Conservation (phyloP, 2,113 vertebrate genomes). For the Prunella himalayana region DNA sequence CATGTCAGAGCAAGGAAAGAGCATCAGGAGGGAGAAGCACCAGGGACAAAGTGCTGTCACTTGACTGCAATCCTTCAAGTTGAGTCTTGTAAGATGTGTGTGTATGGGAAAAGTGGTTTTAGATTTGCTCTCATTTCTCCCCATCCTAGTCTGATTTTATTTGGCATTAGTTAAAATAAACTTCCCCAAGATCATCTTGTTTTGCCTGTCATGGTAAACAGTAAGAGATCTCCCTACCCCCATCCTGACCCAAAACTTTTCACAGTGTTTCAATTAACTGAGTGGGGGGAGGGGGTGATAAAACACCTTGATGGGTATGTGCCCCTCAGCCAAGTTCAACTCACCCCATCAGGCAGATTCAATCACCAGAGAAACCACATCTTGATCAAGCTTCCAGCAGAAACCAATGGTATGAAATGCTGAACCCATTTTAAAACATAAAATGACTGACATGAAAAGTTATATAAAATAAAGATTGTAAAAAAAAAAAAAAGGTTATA, state of each 20-base stretch:
- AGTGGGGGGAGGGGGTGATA: background rate
- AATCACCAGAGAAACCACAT: background rate
- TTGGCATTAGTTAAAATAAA: background rate
- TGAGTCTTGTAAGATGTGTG: background rate
- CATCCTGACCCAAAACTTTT: background rate
- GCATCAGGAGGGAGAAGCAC: rapidly evolving
- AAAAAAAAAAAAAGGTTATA: background rate
- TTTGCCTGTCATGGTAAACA: background rate
- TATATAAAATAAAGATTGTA: background rate
- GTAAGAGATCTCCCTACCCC: background rate
- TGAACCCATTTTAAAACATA: background rate
- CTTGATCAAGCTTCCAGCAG: background rate
- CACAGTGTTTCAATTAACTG: background rate
- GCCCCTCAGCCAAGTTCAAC: background rate
- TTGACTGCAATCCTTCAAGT: rapidly evolving
- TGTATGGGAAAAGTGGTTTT: background rate
- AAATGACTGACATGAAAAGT: background rate
- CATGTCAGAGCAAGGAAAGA: background rate
- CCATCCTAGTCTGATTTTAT: background rate
- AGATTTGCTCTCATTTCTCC: background rate
- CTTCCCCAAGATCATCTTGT: background rate
- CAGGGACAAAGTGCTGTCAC: background rate
- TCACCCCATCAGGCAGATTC: background rate
- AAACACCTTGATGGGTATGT: background rate
- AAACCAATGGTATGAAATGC: background rate